phyloP scores from a whole-genome alignment of 2,888 invertebrate species.

The Mesorhabditis sp. region DNA sequence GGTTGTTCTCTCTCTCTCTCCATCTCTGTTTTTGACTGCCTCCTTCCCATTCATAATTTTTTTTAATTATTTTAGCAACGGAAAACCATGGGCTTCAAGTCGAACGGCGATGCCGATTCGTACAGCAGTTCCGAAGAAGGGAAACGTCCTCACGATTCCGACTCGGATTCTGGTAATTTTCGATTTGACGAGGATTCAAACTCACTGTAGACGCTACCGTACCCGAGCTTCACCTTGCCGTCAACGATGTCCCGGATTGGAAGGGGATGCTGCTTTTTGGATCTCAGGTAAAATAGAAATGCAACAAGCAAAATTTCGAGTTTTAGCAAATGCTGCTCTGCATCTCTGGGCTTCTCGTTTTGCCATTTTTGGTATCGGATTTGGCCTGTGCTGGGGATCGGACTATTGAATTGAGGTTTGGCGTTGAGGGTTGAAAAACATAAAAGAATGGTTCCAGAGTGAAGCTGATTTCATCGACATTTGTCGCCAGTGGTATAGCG shows the following conservation, averaged over 20 bases:
- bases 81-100: too few relatives aligned
- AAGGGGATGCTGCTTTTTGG: conserved; percentile 20
- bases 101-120: too few relatives aligned
- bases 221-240: not conserved
- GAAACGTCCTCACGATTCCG: too few relatives aligned
- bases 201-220: too few relatives aligned
- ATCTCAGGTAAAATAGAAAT: conserved; percentile 6
- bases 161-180: too few relatives aligned
- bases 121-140: too few relatives aligned
- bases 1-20: too few relatives aligned
- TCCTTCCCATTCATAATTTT: too few relatives aligned
- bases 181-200: too few relatives aligned
- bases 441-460: conserved; percentile 18
- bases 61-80: too few relatives aligned
- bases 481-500: conserved; percentile 47
- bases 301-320: not conserved
- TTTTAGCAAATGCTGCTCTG: conserved; percentile 50
- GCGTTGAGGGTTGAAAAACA: not conserved
- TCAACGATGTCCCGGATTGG: conserved; percentile 21
- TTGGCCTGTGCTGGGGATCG: conserved; percentile 43
- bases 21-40: too few relatives aligned
- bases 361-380: conserved; percentile 42
- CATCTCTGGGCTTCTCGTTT: conserved; percentile 45
- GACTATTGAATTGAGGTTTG: conserved; percentile 26
- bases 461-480: conserved; percentile 47